Evolutionary conservation across 2,113 vertebrate species (phyloP).

Genomic region (Grammomys dolichurus): DNA sequence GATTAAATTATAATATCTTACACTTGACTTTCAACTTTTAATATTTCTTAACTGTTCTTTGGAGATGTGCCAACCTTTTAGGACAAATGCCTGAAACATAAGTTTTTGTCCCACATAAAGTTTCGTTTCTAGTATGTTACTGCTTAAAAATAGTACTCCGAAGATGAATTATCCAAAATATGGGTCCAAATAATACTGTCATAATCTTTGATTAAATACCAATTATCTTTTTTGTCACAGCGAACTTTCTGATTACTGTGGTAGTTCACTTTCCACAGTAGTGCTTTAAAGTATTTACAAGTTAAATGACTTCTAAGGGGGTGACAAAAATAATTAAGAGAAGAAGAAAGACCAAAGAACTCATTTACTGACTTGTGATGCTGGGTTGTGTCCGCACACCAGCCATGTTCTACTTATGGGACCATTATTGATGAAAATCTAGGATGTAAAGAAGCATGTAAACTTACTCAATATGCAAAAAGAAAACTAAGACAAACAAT

Average conservation of each 20-base stretch:
- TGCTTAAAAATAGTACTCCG: neutral
- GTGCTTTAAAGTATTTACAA: neutral
- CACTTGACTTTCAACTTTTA: neutral
- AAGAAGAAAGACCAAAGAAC: neutral
- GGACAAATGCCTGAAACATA: neutral
- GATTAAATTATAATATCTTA: neutral
- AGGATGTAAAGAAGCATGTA: neutral
- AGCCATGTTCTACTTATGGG: neutral
- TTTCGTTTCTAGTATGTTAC: neutral
- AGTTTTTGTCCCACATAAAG: fast-evolving
- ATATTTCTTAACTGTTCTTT: neutral
- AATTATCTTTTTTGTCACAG: neutral
- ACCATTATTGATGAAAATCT: neutral
- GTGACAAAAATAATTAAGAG: neutral
- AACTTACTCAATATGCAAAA: neutral
- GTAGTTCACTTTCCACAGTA: neutral
- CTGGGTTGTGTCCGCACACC: neutral
- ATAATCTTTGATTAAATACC: neutral
- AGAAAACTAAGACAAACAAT: neutral
- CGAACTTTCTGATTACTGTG: neutral
- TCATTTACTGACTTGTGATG: neutral
- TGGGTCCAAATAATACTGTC: neutral
- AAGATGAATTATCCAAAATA: neutral
- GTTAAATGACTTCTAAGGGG: neutral
- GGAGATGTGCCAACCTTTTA: neutral